These are phyloP conservation scores for Falco columbarius DNA, from an alignment of 2,797 vertebrate genomes.

Conservation along the genomic window DNA sequence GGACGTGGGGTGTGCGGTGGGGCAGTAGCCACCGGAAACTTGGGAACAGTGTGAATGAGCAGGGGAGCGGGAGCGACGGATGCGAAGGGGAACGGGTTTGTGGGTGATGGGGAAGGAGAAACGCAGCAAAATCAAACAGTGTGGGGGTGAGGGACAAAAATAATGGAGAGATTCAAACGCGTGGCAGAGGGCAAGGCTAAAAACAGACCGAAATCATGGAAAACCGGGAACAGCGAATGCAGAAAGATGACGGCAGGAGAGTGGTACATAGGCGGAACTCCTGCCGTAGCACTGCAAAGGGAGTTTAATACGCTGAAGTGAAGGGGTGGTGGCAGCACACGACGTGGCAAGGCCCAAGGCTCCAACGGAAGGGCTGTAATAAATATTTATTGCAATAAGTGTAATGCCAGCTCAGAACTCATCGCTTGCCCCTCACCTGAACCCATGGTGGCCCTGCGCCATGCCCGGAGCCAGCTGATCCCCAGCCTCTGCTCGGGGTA, in stretches of 20 bases:
- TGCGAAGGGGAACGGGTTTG: accelerated
- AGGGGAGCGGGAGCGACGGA: not conserved
- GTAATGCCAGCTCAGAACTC: not conserved
- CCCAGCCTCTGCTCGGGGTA: accelerated
- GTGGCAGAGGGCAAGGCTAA: not conserved
- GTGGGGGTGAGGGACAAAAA: not conserved
- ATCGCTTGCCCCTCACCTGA: too few relatives aligned
- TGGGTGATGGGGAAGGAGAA: not conserved
- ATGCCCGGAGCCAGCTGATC: not conserved
- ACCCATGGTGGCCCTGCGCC: not conserved
- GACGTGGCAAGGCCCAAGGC: accelerated
- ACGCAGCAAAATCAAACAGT: not conserved
- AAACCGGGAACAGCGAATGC: not conserved
- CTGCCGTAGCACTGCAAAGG: accelerated
- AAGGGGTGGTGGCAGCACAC: not conserved
- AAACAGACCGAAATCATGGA: not conserved
- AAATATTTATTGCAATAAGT: not conserved
- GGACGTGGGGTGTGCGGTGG: not conserved
- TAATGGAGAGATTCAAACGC: not conserved
- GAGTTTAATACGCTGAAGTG: not conserved
- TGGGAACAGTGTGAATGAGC: not conserved
- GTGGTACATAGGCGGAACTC: not conserved
- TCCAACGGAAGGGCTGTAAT: not conserved
- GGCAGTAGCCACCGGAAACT: not conserved
- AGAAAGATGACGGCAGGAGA: not conserved